Evolutionary conservation across 1,140 invertebrate species (phyloP).

Genomic region (Branchinecta lindahli): DNA sequence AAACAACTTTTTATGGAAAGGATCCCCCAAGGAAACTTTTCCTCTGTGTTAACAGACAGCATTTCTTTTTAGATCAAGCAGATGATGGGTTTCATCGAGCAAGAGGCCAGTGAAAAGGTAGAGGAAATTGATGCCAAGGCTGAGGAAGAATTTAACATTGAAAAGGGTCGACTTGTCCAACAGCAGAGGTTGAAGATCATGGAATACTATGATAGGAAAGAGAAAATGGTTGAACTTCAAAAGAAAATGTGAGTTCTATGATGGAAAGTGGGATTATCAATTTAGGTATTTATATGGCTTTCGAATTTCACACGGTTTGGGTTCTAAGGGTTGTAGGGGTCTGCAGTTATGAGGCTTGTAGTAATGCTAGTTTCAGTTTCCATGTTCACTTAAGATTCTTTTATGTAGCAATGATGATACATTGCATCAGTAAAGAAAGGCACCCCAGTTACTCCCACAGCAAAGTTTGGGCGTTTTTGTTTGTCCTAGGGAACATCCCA

Average conservation of each 20-base stretch:
- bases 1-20: slow-evolving; percentile 15
- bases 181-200: slow-evolving; percentile 97
- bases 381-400: too few relatives aligned
- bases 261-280: slow-evolving; percentile 5
- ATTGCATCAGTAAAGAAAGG: too few relatives aligned
- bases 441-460: too few relatives aligned
- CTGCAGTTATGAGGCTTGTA: too few relatives aligned
- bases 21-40: neutral
- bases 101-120: slow-evolving; percentile 99
- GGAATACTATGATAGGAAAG: slow-evolving; percentile 98
- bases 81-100: slow-evolving; percentile 99
- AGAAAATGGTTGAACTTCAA: slow-evolving; percentile 97
- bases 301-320: too few relatives aligned
- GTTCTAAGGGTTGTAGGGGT: too few relatives aligned
- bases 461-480: too few relatives aligned
- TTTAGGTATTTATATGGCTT: slow-evolving; percentile 11
- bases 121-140: slow-evolving; percentile 99
- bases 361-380: too few relatives aligned
- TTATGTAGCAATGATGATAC: too few relatives aligned
- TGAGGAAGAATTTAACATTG: slow-evolving; percentile 99
- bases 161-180: slow-evolving; percentile 93
- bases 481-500: too few relatives aligned
- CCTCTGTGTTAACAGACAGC: neutral
- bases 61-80: slow-evolving; percentile 74
- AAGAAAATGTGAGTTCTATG: slow-evolving; percentile 77